These are phyloP conservation scores for Albula goreensis DNA, from an alignment of 2,113 vertebrate species.

Conservation along the genomic window DNA sequence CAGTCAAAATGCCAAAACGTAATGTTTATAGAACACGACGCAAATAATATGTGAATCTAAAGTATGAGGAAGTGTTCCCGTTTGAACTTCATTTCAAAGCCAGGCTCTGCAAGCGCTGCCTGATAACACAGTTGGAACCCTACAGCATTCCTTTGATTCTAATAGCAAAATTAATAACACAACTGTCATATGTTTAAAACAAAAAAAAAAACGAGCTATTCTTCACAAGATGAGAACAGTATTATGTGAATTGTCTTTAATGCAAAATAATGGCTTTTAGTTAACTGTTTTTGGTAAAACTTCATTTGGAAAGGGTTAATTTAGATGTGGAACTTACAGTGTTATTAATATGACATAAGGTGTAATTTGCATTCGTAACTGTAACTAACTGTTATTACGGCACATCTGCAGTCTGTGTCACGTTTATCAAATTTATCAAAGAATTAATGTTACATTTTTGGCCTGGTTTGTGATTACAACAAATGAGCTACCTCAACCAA, in stretches of 20 bases:
- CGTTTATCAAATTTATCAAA: too few species aligned
- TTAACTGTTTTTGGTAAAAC: too few species aligned
- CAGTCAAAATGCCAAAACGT: constrained; percentile 16
- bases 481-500: too few species aligned
- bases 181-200: background rate
- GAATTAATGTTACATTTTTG: too few species aligned
- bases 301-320: too few species aligned
- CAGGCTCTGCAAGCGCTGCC: background rate
- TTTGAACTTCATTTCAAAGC: background rate
- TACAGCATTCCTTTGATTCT: background rate
- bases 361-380: too few species aligned
- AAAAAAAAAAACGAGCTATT: background rate
- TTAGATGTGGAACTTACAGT: too few species aligned
- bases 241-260: background rate
- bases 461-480: too few species aligned
- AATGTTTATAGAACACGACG: constrained; percentile 10
- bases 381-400: too few species aligned
- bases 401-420: too few species aligned
- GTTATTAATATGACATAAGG: too few species aligned
- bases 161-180: constrained; percentile 6
- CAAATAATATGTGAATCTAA: background rate
- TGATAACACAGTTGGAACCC: background rate
- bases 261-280: background rate
- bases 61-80: background rate
- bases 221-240: background rate